Evolutionary conservation across 2,113 vertebrate genomes (phyloP).

Genomic region (Murina feae): DNA sequence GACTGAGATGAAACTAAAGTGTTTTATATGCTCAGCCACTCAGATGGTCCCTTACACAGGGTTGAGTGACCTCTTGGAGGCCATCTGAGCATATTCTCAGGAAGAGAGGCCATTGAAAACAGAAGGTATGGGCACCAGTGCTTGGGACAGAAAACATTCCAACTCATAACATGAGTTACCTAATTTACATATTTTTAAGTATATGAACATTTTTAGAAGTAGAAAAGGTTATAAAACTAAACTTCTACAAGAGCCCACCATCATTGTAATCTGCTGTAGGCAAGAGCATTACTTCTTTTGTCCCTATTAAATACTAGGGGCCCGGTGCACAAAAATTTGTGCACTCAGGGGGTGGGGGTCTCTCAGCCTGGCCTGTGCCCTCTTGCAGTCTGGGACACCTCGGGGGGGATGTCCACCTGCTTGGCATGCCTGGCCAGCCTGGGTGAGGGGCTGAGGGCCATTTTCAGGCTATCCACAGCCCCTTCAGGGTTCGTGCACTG

Average conservation of each 20-base stretch:
- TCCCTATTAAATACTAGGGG: fast-evolving
- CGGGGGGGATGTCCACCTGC: too few relatives aligned
- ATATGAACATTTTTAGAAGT: neutral
- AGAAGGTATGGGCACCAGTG: fast-evolving
- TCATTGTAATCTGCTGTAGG: fast-evolving
- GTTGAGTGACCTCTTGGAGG: too few relatives aligned
- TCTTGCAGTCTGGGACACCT: too few relatives aligned
- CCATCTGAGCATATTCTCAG: fast-evolving
- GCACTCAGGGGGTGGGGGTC: too few relatives aligned
- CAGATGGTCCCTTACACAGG: fast-evolving
- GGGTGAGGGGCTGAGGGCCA: too few relatives aligned
- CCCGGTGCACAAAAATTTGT: too few relatives aligned
- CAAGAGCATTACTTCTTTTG: fast-evolving
- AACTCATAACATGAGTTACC: neutral
- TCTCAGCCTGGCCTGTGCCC: too few relatives aligned
- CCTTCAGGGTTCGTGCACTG: too few relatives aligned
- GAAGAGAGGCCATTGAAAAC: neutral
- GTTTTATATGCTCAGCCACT: neutral
- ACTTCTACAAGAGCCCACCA: fast-evolving
- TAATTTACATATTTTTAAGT: neutral
- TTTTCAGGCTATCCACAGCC: too few relatives aligned
- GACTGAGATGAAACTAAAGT: fast-evolving
- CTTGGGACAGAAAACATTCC: neutral
- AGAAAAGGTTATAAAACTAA: neutral
- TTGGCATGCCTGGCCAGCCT: too few relatives aligned